Evolutionary conservation across 1,140 invertebrate genomes (phyloP), one percentile per base, ranked within the genome.

Genomic region (Thaumatotibia leucotreta): DNA sequence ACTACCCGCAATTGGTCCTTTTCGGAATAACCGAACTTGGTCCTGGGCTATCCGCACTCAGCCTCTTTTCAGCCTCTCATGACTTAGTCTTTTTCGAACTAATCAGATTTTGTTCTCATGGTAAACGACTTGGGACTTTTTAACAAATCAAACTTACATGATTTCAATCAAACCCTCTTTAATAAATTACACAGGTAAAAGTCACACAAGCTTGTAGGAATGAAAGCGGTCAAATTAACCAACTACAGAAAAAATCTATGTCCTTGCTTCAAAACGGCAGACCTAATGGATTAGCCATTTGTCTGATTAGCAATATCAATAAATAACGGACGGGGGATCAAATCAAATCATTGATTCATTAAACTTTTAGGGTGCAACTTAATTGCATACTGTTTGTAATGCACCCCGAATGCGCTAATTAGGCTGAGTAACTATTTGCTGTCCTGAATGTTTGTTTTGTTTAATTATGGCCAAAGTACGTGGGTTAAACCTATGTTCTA

Each of bases 281-380:
- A 83, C 73, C 69, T 85, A 89, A 89, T 89, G 85, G 85, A 88
- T 89, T 88, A 88, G 71, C 83, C 84, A 86, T 89, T 89, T 86
- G 83, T 86, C 78, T 88, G 86, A 89, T 89, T 89, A 88, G 80
- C 76, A 78, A 73, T 76, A 83, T 89, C 87, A 86, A 89, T 89
- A 89, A 88, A 88, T 89, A 88, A 89, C 74, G 70, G 80, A 70
- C 75, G 61, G 61, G 71, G 75, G 79, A 81, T 81, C 82, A 80
- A 73, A 79, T 73, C 77, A 76, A 80, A 87, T 85, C 75, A 84
- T 80, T 86, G 76, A 76, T 82, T 84, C 81, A 86, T 86, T 88
- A 87, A 88, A 88, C 81, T 86, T 83, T 80, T 72, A 79, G 78
- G 76, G 72, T 50, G 68, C 65, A 74, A 70, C 66, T 74, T 73